These are phyloP conservation scores for Trichonephila clavipes DNA, from an alignment of 1,140 invertebrate genomes.

Conservation along the genomic window DNA sequence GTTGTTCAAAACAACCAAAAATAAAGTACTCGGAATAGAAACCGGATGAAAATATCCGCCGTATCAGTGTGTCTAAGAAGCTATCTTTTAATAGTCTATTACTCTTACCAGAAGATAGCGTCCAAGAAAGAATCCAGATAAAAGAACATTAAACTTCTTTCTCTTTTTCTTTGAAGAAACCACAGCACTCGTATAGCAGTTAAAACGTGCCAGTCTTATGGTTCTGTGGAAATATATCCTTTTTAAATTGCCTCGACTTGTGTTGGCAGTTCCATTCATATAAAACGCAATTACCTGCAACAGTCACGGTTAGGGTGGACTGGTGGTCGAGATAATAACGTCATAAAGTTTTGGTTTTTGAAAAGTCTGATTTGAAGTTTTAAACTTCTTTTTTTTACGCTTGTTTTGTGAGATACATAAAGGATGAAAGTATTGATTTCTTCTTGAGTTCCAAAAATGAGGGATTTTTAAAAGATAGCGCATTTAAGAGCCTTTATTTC, in stretches of 20 bases:
- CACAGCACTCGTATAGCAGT: neutral
- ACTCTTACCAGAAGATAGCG: constrained; percentile 33
- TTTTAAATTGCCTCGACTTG: constrained; percentile 19
- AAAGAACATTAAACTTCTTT: constrained; percentile 32
- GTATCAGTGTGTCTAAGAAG: neutral
- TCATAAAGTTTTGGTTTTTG: neutral
- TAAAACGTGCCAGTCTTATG: neutral
- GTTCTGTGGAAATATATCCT: constrained; percentile 31
- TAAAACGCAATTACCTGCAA: neutral
- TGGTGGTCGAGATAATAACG: constrained; percentile 1
- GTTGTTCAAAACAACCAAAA: neutral
- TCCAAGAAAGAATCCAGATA: constrained; percentile 21
- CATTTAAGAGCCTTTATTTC: neutral
- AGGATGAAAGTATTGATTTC: neutral
- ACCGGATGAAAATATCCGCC: neutral
- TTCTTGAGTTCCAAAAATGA: neutral
- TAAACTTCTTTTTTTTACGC: neutral
- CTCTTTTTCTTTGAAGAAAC: neutral
- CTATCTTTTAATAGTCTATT: constrained; percentile 53
- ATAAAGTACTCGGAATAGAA: neutral
- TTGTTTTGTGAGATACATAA: neutral
- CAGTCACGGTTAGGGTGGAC: neutral
- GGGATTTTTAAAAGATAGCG: neutral
- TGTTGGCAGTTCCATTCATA: constrained; percentile 25
- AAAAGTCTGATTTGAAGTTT: neutral